Conservation (phyloP, 2,113 vertebrate genomes). For the Fregetta grallaria region DNA sequence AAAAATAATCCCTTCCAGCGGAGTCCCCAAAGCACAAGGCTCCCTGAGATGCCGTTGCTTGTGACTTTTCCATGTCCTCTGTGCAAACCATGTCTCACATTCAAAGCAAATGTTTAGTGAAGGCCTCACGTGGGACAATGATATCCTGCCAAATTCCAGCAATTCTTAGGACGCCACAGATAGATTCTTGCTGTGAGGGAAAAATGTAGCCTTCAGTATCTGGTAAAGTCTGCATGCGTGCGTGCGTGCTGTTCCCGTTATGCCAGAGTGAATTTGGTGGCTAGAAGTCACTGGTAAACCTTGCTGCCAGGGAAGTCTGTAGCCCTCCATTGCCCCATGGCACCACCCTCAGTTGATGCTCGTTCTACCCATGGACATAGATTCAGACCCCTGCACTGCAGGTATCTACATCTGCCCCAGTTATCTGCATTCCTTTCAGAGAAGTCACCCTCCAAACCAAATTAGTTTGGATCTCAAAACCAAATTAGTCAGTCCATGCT, state of each 20-base stretch:
- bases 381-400: background rate
- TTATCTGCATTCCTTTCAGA: background rate
- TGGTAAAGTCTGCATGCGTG: background rate
- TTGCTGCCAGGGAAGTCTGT: background rate
- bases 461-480: background rate
- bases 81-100: background rate
- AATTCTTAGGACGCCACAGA: background rate
- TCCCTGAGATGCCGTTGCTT: background rate
- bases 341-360: background rate
- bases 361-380: background rate
- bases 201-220: background rate
- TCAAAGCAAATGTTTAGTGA: background rate
- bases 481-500: background rate
- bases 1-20: background rate
- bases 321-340: background rate
- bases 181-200: background rate
- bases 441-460: background rate
- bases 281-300: background rate
- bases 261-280: background rate
- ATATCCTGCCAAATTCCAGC: conserved; percentile 15
- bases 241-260: background rate
- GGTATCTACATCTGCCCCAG: background rate
- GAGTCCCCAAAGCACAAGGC: background rate
- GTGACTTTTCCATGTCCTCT: background rate
- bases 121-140: background rate